Conservation (phyloP, 2,888 invertebrate species). For the Cantharis rufa region DNA sequence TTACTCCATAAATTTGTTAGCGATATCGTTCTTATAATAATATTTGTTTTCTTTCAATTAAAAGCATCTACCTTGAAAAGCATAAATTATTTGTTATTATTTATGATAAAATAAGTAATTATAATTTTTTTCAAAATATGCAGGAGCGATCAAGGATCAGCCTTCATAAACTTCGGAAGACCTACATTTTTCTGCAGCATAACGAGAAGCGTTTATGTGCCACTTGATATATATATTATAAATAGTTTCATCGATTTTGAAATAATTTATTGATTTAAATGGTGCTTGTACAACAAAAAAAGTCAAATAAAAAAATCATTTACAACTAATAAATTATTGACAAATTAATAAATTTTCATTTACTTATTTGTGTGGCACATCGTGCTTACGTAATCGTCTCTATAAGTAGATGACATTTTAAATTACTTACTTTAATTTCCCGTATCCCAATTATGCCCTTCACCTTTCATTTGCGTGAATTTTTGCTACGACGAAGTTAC, state of each 20-base stretch:
- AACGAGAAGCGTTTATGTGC: neutral
- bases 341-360: constrained; percentile 1
- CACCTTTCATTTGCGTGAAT: constrained; percentile 3
- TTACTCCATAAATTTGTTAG: neutral
- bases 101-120: neutral
- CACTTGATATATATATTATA: neutral
- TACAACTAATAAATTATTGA: neutral
- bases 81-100: neutral
- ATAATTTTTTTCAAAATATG: neutral
- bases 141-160: neutral
- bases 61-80: neutral
- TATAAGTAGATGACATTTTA: constrained; percentile 9
- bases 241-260: neutral
- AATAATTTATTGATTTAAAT: neutral
- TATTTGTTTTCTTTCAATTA: neutral
- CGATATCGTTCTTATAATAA: neutral
- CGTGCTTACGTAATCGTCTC: constrained; percentile 1
- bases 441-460: constrained; percentile 11
- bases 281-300: neutral
- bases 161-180: neutral
- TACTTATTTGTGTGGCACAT: neutral
- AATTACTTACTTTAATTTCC: constrained; percentile 6
- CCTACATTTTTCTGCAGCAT: neutral
- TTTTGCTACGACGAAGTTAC: neutral
- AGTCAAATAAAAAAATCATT: neutral